Base-by-base conservation (phyloP, 2,797 vertebrate genomes). In the Zalophus californianus region DNA sequence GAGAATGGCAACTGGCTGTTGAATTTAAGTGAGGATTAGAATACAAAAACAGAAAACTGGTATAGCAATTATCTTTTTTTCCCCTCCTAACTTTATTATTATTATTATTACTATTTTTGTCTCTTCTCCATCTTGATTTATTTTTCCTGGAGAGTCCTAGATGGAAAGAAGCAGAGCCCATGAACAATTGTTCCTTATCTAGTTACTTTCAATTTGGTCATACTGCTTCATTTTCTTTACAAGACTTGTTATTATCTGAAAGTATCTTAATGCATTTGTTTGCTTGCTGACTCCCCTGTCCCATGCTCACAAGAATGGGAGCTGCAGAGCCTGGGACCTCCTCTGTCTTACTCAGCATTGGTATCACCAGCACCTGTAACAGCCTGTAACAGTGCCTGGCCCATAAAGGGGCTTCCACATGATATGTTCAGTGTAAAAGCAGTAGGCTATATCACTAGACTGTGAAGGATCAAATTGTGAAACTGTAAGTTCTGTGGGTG, bases 131-230 rank as follows among this genome's bases (percentile, higher is more conserved):
- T 87, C 38, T 91, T 52, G 56, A 7, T 73, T 84, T 77, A 35
- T 80, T 95, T 94, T 82, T 92, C 7, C 35, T 35, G 23, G 72
- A 50, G 27, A 87, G 91, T 62, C 60, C 56, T 94, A 93, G 27
- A 41, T 54, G 23, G 15, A 78, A 96, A 79, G 27, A 94, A 86
- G 52, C 16, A 56, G 1, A 27, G 13, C 75, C 44, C 29, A 0
- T 20, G 66, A 60, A 38, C 58, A 73, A 5, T 32, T 68, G 60
- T 72, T 86, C 35, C 20, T 44, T 3, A n/a, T 18, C 75, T 1
- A 1, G 3, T 50, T 50, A 48, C 60, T 78, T 92, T 25, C 38
- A 29, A 3, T 83, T 54, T 16, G 52, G 13, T 66, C 60, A 32
- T 23, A 12, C 41, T 29, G 7, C 13, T 29, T 20, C 86, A 27